Base-by-base conservation (phyloP, 2,797 vertebrate genomes). In the Parauchenoglanis ngamensis region DNA sequence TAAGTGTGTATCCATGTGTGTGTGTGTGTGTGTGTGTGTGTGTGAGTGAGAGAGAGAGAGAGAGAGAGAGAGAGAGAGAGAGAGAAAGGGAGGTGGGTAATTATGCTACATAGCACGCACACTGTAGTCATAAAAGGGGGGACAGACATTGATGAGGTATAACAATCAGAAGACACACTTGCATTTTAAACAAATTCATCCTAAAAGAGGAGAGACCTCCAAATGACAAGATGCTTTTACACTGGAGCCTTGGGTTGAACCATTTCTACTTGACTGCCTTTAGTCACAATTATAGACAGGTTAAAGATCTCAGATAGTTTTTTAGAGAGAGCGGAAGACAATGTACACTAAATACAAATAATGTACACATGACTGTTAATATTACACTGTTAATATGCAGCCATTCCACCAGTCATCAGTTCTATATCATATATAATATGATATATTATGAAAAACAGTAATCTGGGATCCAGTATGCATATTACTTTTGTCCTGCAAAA, bases 121-220 rank as follows among this genome's bases (percentile, higher is more conserved):
- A 82, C 52, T 89, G 78, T 77, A 86, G 89, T 84, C 31, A 79
- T 61, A 56, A 77, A 89, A 86, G 87, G 84, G 81, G 83, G 83
- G 54, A 85, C 76, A 68, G 35, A 25, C 82, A 86, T n/a, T 17
- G 83, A 89, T 54, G 63, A 76, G 87, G 79, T 88, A 88, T 87
- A 90, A 86, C 90, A 90, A 91, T 90, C 83, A 88, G 88, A 56
- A 63, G n/a, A 31, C 73, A 77, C 73, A 77, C 40, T 85, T 52
- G 68, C 28, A 65, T 84, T 86, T 85, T 78, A 85, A 70, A 46
- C 81, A 86, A 85, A 81, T 76, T 88, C 70, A 85, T 85, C 70
- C 87, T 31, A 82, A 89, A 90, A 86, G 84, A 87, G 40, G 40
- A 21, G 12, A 83, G 35, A 72, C 61, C 67, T 72, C 49, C 67